Percentiles rank a stretch among this genome's conserved stretches.
Conservation (phyloP, 1,140 invertebrate genomes). For the Zaprionus inermis region DNA sequence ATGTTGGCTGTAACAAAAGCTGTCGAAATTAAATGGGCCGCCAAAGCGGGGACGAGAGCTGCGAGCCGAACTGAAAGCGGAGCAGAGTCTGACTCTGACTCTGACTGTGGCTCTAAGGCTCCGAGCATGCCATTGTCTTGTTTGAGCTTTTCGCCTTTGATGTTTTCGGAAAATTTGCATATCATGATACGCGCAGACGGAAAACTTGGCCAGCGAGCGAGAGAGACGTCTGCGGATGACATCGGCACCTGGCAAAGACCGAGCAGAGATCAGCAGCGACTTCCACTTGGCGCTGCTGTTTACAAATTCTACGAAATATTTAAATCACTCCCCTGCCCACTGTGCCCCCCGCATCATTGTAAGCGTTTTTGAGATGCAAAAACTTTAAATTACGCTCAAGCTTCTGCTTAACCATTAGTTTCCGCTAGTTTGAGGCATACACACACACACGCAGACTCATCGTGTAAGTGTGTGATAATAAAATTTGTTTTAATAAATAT, state of each 20-base stretch:
- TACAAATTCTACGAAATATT: constrained; percentile 48
- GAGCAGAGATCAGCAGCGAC: constrained; percentile 54
- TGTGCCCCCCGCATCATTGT: background rate
- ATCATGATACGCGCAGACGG: constrained; percentile 67
- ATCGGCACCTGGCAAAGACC: constrained; percentile 36
- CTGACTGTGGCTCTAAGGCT: background rate
- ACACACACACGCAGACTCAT: background rate
- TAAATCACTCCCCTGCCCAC: constrained; percentile 29
- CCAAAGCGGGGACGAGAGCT: constrained; percentile 57
- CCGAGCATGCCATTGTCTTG: constrained; percentile 46
- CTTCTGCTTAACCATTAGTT: background rate
- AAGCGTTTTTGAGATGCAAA: background rate
- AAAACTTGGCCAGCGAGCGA: constrained; percentile 2
- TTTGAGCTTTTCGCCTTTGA: constrained; percentile 53
- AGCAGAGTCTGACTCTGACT: constrained; percentile 14
- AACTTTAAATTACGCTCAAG: constrained; percentile 37
- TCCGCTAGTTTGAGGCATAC: background rate
- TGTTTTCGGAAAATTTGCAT: constrained; percentile 68
- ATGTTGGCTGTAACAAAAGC: constrained; percentile 82
- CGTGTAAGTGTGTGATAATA: constrained; percentile 34
- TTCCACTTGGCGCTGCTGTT: constrained; percentile 61
- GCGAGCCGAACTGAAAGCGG: background rate
- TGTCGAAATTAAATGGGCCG: constrained; percentile 80
- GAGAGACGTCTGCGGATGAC: constrained; percentile 22
- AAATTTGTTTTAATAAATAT: constrained; percentile 71